Evolutionary conservation across 2,888 invertebrate genomes (phyloP).

Genomic region (Plagodis pulveraria): DNA sequence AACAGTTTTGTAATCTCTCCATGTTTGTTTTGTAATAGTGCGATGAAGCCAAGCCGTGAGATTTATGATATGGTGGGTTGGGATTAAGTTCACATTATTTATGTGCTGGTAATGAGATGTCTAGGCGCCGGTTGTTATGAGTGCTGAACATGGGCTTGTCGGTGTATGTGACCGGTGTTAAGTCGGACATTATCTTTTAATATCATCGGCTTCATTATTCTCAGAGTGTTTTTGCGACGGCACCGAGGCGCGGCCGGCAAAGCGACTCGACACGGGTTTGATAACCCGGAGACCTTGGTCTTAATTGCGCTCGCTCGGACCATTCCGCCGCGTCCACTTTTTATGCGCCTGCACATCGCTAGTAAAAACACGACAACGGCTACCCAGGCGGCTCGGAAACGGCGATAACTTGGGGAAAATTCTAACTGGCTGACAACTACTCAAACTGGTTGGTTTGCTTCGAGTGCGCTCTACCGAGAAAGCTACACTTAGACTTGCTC

Average conservation of each 20-base stretch:
- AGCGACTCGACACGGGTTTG: conserved; percentile 80
- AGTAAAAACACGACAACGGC: conserved; percentile 77
- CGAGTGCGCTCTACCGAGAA: conserved; percentile 73
- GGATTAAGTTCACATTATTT: conserved; percentile 12
- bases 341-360: conserved; percentile 84
- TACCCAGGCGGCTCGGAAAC: conserved; percentile 70
- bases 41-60: conserved; percentile 13
- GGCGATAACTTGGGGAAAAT: conserved; percentile 62
- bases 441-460: conserved; percentile 63
- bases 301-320: conserved; percentile 83
- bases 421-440: conserved; percentile 54
- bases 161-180: conserved; percentile 69
- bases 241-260: conserved; percentile 71
- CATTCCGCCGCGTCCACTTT: conserved; percentile 80
- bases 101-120: conserved; percentile 17
- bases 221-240: conserved; percentile 79
- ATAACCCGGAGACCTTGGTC: conserved; percentile 85
- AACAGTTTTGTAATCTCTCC: conserved; percentile 42
- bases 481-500: conserved; percentile 57
- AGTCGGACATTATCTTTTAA: conserved; percentile 80
- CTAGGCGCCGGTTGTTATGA: conserved; percentile 27
- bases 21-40: conserved; percentile 27
- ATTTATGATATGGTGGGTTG: conserved; percentile 7
- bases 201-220: conserved; percentile 82
- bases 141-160: conserved; percentile 18